phyloP scores from a whole-genome alignment of 2,888 invertebrate genomes.

The Phaedon cochleariae region DNA sequence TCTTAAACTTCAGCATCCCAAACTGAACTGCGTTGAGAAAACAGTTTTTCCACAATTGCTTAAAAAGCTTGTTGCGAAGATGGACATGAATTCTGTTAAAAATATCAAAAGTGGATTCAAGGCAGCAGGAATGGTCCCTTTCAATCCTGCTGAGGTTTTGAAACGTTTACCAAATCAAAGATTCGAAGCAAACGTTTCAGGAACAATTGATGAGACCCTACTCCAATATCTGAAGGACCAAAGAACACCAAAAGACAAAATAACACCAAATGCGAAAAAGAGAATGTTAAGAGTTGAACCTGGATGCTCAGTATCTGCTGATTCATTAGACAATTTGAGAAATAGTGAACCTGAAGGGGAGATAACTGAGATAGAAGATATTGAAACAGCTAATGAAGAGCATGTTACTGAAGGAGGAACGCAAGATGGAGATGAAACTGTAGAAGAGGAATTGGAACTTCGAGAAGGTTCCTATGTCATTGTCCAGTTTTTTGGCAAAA shows the following conservation, averaged over 20 bases:
- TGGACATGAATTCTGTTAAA: neutral
- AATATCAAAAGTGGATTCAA: neutral
- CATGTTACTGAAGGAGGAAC: too few relatives aligned
- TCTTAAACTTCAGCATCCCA: neutral
- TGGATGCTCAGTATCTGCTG: too few relatives aligned
- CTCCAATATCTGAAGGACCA: neutral
- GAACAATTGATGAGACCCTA: neutral
- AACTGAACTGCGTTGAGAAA: conserved; percentile 2
- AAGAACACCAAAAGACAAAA: neutral
- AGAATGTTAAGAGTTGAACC: neutral
- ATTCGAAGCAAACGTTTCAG: neutral
- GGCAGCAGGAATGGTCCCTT: neutral
- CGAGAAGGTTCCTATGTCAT: too few relatives aligned
- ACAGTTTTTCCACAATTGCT: neutral
- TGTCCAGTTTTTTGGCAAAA: too few relatives aligned
- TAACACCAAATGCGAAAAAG: neutral
- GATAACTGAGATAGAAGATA: too few relatives aligned
- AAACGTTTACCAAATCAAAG: neutral
- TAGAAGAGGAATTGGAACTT: too few relatives aligned
- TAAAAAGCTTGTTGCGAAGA: neutral
- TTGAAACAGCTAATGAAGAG: too few relatives aligned
- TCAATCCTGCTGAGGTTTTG: neutral
- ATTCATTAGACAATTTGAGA: too few relatives aligned
- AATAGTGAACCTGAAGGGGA: too few relatives aligned
- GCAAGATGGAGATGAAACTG: too few relatives aligned